Base-by-base conservation (phyloP, 1,140 invertebrate genomes). In the Hylaeus volcanicus region DNA sequence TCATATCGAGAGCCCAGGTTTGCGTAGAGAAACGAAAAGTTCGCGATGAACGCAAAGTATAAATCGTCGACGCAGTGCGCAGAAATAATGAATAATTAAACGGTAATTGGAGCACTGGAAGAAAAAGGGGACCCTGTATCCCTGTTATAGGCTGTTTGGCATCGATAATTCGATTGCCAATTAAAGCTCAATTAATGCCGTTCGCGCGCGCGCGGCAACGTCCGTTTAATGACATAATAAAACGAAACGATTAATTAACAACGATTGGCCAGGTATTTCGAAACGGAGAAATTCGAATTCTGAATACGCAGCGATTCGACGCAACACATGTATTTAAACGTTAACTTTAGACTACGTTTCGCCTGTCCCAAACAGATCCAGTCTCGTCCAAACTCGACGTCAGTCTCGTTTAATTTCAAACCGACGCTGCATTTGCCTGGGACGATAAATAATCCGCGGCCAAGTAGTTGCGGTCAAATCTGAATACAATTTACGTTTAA, bases 401-500 rank as follows among this genome's bases (percentile, higher is more conserved):
- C 6, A 26, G 3, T 48, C 2, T 3, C 14, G 26, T 9, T 14
- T 15, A 41, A 12, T 5, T 5, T 51, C 2, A 11, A 8, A 12
- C 2, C 14, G 15, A 70, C 26, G 15, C 5, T 14, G 8, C 15
- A 58, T 61, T 63, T 61, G 12, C 37, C 0, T 5, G 11, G 1
- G 2, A 14, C 8, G 39, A 71, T 71, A 78, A 78, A 78, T 63
- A 78, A 78, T 78, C 68, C 71, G 39, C 9, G 43, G 39, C 26
- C 5, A 39, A 48, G 53, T 2, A n/a, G 37, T 43, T 2, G 6
- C 39, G 65, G 45, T 12, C 61, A 15, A 51, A 60, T 77, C 12
- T 6, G 11, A 77, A 15, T n/a, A 41, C 70, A 60, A 70, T 70
- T 78, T 63, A 78, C 5, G 12, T 14, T 55, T 45, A 8, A 78